Evolutionary conservation across 1,140 invertebrate species (phyloP).

Genomic region (Amyelois transitella): DNA sequence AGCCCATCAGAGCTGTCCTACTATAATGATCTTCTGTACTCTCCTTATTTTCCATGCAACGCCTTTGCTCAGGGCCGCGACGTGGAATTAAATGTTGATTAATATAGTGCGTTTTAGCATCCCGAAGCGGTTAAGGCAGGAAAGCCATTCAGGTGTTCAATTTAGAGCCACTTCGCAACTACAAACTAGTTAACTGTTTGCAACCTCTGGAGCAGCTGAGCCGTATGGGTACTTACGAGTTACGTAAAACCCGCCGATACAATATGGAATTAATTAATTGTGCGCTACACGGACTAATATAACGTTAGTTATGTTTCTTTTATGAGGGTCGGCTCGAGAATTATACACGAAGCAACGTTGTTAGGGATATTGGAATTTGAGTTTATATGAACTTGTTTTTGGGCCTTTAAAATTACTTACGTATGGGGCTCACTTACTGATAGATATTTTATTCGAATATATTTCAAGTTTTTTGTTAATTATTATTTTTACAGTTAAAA

Average conservation of each 20-base stretch:
- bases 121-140: slow-evolving; percentile 14
- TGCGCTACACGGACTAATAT: not conserved
- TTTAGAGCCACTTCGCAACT: slow-evolving; percentile 50
- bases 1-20: not conserved
- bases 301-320: not conserved
- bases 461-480: too few species aligned
- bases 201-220: slow-evolving; percentile 15
- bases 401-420: not conserved
- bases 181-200: slow-evolving; percentile 48
- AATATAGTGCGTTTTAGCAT: slow-evolving; percentile 53
- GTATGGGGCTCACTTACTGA: too few species aligned
- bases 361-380: not conserved
- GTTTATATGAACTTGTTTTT: not conserved
- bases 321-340: not conserved
- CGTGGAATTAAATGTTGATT: slow-evolving; percentile 71
- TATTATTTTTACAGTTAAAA: too few species aligned
- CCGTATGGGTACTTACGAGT: slow-evolving; percentile 12
- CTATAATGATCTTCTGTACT: not conserved
- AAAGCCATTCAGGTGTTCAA: slow-evolving; percentile 47
- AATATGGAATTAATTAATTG: slow-evolving; percentile 21
- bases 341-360: not conserved
- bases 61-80: slow-evolving; percentile 37
- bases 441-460: too few species aligned
- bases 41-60: slow-evolving; percentile 12
- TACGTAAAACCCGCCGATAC: slow-evolving; percentile 13